Base-by-base conservation (phyloP, 2,797 vertebrate species). In the Microctenopoma stevenorrisi region DNA sequence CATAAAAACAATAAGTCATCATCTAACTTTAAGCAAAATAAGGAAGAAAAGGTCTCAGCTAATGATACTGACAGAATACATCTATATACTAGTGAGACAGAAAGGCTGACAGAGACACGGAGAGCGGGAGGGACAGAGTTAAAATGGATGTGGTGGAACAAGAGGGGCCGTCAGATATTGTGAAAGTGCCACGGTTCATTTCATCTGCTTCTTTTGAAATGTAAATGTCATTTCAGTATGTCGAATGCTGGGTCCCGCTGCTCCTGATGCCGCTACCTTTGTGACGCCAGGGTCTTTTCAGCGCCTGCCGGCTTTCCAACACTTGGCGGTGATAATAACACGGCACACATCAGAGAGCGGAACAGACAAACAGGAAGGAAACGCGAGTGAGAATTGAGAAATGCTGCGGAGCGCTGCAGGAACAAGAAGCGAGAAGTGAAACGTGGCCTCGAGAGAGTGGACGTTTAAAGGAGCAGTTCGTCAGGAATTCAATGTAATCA, bases 351-450 rank as follows among this genome's bases (percentile, higher is more conserved):
- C 51, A 50, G 58, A 66, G 43, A 71, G 44, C 1, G 3, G 47
- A 53, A 63, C 66, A 70, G 44, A 56, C 63, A 65, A 86, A 79
- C 79, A 61, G 86, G 78, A 84, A 84, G 82, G 64, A 84, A 76
- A 68, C 43, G 37, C 0, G 61, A 26, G 16, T 3, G 53, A 54
- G 49, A 33, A 56, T 66, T 71, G 65, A 61, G 70, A 65, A 88
- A 89, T 18, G 12, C 18, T 52, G 51, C 14, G 9, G 22, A 66
- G 38, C 25, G 16, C 6, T 28, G 50, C 51, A 64, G 50, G 63
- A 63, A 65, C 5, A 43, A n/a, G n/a, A 70, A 77, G 35, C 37
- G 58, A 49, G 76, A 82, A 83, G 66, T 79, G 76, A 68, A 78
- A 86, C 64, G 7, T 7, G 1, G 7, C 54, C 8, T 28, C 18